Evolutionary conservation across 2,888 invertebrate species (phyloP).

Genomic region (Agonopterix heracliana): DNA sequence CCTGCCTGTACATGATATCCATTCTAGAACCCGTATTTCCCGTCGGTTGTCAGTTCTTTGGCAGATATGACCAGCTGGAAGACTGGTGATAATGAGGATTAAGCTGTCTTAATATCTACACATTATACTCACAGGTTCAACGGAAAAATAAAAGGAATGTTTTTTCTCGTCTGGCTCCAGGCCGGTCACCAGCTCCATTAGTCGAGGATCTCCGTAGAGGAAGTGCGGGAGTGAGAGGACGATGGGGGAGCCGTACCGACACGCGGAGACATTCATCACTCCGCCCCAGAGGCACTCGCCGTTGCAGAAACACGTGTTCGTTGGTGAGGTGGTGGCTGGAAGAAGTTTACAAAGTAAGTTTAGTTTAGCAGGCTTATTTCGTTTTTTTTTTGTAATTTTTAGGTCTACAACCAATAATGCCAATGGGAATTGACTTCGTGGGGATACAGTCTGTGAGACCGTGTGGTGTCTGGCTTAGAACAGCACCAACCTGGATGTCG

Average conservation of each 20-base stretch:
- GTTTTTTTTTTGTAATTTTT: background rate
- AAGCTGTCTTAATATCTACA: too few species aligned
- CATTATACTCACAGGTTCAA: slow-evolving; percentile 80
- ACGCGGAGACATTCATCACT: slow-evolving; percentile 85
- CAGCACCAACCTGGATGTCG: too few species aligned
- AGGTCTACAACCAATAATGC: background rate
- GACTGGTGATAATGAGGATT: too few species aligned
- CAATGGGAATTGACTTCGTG: background rate
- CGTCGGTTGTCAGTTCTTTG: too few species aligned
- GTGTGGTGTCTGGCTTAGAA: too few species aligned
- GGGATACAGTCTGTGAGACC: too few species aligned
- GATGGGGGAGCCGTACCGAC: slow-evolving; percentile 87
- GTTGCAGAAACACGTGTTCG: slow-evolving; percentile 83
- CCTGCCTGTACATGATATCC: too few species aligned
- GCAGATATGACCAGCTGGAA: too few species aligned
- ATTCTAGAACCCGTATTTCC: too few species aligned
- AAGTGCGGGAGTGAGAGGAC: slow-evolving; percentile 92
- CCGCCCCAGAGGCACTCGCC: slow-evolving; percentile 85
- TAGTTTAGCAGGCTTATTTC: background rate
- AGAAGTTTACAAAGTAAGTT: slow-evolving; percentile 8
- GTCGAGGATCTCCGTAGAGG: slow-evolving; percentile 82
- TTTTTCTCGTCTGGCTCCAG: slow-evolving; percentile 79
- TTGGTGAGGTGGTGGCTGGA: slow-evolving; percentile 74
- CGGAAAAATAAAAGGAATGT: slow-evolving; percentile 85
- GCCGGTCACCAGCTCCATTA: slow-evolving; percentile 80